Evolutionary conservation across 1,140 invertebrate genomes (phyloP).

Genomic region (Drosophila takahashii): DNA sequence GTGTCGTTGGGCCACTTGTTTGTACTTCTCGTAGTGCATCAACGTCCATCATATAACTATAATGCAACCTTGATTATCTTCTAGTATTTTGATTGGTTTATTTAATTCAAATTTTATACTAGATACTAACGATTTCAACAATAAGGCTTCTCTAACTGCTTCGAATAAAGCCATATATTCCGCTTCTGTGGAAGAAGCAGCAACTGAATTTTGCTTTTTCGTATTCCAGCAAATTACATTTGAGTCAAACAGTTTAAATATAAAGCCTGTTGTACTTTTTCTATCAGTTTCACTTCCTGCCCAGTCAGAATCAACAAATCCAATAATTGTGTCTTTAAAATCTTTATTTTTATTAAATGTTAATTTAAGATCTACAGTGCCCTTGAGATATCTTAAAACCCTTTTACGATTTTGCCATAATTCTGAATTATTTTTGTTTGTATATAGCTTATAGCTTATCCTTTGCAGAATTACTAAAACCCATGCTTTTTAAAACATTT

Average conservation of each 20-base stretch:
- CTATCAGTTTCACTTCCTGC: no score
- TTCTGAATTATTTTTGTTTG: slow-evolving; percentile 20
- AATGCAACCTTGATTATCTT: no score
- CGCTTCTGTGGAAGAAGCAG: slow-evolving; percentile 50
- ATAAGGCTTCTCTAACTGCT: not conserved
- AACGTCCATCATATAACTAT: no score
- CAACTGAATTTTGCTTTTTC: slow-evolving; percentile 71
- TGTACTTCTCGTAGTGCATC: no score
- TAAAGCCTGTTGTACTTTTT: no score
- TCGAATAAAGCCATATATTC: slow-evolving; percentile 70
- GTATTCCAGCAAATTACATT: slow-evolving; percentile 72
- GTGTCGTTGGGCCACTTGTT: no score
- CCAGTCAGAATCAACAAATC: no score
- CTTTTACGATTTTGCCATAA: slow-evolving; percentile 5
- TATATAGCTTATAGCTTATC: slow-evolving; percentile 1
- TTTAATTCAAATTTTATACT: not conserved
- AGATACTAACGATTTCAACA: not conserved
- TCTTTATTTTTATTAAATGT: slow-evolving; percentile 53
- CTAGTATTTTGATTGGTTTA: slow-evolving; percentile 1
- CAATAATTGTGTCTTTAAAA: no score
- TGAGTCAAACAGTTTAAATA: no score
- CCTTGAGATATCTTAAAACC: slow-evolving; percentile 4
- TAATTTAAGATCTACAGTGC: slow-evolving; percentile 10
- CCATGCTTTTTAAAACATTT: no score
- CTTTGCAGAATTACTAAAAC: no score